Percentiles rank a stretch among this genome's conserved stretches.
Evolutionary conservation across 2,113 vertebrate species (phyloP).

Genomic region (Triplophysa tibetana): DNA sequence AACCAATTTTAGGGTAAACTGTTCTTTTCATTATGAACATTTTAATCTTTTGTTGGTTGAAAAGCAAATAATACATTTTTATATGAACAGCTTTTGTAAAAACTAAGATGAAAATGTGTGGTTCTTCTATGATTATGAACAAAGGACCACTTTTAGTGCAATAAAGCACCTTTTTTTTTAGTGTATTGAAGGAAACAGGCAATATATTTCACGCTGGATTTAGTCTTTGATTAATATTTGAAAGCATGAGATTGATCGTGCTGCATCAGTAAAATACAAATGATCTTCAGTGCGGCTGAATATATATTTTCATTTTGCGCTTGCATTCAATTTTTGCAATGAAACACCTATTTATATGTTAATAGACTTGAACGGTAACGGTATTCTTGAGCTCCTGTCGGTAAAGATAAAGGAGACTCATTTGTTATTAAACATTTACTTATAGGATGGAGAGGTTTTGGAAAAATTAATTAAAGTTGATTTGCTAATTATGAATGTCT

Average conservation of each 20-base stretch:
- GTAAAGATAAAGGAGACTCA: constrained; percentile 29
- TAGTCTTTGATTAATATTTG: constrained; percentile 46
- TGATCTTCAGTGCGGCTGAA: constrained; percentile 28
- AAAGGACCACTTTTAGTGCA: too few relatives aligned
- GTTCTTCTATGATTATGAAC: not conserved
- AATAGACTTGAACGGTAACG: constrained; percentile 44
- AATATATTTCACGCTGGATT: constrained; percentile 50
- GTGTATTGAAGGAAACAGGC: not conserved
- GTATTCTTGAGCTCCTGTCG: constrained; percentile 43
- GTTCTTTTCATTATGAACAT: not conserved
- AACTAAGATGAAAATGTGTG: not conserved
- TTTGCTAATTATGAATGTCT: not conserved
- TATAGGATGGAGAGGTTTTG: constrained; percentile 1
- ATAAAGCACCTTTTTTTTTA: too few relatives aligned
- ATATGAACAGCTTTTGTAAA: too few relatives aligned
- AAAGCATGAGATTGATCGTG: constrained; percentile 45
- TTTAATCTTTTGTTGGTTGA: not conserved
- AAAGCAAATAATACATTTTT: not conserved
- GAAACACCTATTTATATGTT: constrained; percentile 57
- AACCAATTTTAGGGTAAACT: not conserved
- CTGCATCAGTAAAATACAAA: constrained; percentile 43
- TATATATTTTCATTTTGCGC: constrained; percentile 26
- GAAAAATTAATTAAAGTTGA: constrained; percentile 12
- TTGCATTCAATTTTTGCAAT: constrained; percentile 41
- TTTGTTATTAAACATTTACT: constrained; percentile 35